A percentile compares a stretch with the other conserved stretches of the same genome.
phyloP scores from a whole-genome alignment of 2,113 vertebrate species.

The Hemiprocne comata region DNA sequence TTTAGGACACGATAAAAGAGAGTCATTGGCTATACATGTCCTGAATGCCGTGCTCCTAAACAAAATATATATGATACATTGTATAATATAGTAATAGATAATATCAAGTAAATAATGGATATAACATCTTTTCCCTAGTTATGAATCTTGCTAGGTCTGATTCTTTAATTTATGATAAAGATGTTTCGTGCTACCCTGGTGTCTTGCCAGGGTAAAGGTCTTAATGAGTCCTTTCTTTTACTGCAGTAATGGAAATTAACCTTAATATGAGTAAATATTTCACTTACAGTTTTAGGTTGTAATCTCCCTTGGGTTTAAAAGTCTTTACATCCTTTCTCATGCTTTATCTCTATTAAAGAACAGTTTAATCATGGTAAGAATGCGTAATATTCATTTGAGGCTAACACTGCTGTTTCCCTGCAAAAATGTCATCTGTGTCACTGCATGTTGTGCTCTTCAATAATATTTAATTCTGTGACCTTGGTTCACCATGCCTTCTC shows the following conservation, averaged over 20 bases:
- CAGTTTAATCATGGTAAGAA: background rate
- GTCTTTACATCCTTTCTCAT: background rate
- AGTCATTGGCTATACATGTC: background rate
- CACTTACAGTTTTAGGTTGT: constrained; percentile 11
- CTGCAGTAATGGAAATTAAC: background rate
- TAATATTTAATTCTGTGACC: constrained; percentile 38
- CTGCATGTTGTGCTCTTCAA: background rate
- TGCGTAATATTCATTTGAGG: background rate
- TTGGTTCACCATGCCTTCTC: background rate
- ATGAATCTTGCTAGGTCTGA: background rate
- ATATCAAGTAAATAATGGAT: background rate
- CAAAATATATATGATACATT: background rate
- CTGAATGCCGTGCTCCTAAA: background rate
- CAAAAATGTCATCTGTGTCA: constrained; percentile 18
- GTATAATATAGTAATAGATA: background rate
- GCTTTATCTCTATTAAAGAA: constrained; percentile 17
- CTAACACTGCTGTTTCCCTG: background rate
- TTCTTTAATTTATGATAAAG: background rate
- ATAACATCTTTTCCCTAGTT: background rate
- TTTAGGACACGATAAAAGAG: background rate
- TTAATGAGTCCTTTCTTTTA: background rate
- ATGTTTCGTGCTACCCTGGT: background rate
- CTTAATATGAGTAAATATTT: background rate
- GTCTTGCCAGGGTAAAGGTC: background rate
- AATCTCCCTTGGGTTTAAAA: background rate